Conservation (phyloP, 2,888 invertebrate genomes). For the Lobophora halterata region DNA sequence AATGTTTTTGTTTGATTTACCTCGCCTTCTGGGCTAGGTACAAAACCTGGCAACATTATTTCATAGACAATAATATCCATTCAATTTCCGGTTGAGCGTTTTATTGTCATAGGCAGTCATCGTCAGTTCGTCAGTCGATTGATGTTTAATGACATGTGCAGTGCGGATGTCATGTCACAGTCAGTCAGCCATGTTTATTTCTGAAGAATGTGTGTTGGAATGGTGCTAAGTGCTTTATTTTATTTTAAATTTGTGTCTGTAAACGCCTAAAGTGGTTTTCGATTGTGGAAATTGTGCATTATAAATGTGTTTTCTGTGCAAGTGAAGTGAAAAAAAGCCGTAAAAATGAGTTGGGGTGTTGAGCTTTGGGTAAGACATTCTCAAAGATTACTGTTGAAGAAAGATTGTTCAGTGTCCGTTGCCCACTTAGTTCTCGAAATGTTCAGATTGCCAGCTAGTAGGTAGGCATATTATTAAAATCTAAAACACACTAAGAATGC, state of each 20-base stretch:
- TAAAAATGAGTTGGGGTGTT: constrained; percentile 84
- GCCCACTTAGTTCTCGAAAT: too few relatives aligned
- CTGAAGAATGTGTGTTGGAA: constrained; percentile 69
- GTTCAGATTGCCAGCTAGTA: too few relatives aligned
- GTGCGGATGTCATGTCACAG: constrained; percentile 36
- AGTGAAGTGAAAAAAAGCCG: constrained; percentile 65
- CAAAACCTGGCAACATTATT: constrained; percentile 17
- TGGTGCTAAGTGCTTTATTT: constrained; percentile 73
- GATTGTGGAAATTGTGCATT: constrained; percentile 61
- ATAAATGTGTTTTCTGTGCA: constrained; percentile 74
- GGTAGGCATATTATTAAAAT: too few relatives aligned
- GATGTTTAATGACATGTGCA: constrained; percentile 39
- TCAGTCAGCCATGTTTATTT: constrained; percentile 79
- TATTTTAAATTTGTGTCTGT: constrained; percentile 61
- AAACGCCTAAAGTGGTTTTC: constrained; percentile 47
- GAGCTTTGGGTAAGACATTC: constrained; percentile 86
- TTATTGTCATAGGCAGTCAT: constrained; percentile 30
- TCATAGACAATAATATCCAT: constrained; percentile 39
- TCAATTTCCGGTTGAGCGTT: constrained; percentile 9
- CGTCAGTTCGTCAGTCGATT: constrained; percentile 31
- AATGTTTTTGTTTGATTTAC: too few relatives aligned
- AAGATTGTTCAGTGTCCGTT: constrained; percentile 31
- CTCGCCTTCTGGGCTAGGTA: constrained; percentile 1
- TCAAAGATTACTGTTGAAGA: constrained; percentile 29
- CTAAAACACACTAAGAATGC: too few relatives aligned